These are phyloP conservation scores for Zootermopsis nevadensis DNA, from an alignment of 2,888 invertebrate species.

Conservation along the genomic window DNA sequence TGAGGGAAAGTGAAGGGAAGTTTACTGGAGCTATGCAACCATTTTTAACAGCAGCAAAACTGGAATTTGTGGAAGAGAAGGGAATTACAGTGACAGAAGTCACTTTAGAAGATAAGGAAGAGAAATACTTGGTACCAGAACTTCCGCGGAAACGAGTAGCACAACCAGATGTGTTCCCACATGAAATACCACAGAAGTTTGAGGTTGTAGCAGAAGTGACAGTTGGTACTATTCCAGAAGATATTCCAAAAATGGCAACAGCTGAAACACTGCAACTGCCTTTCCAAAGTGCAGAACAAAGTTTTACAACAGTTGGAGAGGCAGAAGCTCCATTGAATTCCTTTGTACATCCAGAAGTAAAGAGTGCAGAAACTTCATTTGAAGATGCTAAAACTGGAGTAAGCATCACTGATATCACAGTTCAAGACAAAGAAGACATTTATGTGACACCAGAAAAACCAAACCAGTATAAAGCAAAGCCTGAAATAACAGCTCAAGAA, in stretches of 20 bases:
- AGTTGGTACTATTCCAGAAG: constrained; percentile 58
- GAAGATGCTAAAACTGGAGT: constrained; percentile 59
- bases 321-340: constrained; percentile 67
- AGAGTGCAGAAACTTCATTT: constrained; percentile 63
- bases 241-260: constrained; percentile 58
- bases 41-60: constrained; percentile 64
- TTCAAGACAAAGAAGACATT: constrained; percentile 56
- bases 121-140: constrained; percentile 60
- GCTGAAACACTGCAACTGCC: constrained; percentile 66
- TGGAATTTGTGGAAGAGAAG: constrained; percentile 63
- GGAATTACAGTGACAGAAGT: constrained; percentile 66
- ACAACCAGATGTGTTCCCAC: constrained; percentile 63
- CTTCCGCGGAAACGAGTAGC: constrained; percentile 63
- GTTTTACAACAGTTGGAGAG: constrained; percentile 70
- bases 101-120: constrained; percentile 65
- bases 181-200: constrained; percentile 65
- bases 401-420: constrained; percentile 59
- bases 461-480: constrained; percentile 61
- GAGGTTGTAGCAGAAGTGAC: constrained; percentile 65
- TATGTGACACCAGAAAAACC: constrained; percentile 61
- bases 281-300: constrained; percentile 70
- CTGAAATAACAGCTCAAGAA: constrained; percentile 64
- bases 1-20: constrained; percentile 67
- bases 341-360: constrained; percentile 62
- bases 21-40: constrained; percentile 59